These are phyloP conservation scores for Yponomeuta cagnagella DNA, from an alignment of 2,888 invertebrate genomes.

Conservation along the genomic window DNA sequence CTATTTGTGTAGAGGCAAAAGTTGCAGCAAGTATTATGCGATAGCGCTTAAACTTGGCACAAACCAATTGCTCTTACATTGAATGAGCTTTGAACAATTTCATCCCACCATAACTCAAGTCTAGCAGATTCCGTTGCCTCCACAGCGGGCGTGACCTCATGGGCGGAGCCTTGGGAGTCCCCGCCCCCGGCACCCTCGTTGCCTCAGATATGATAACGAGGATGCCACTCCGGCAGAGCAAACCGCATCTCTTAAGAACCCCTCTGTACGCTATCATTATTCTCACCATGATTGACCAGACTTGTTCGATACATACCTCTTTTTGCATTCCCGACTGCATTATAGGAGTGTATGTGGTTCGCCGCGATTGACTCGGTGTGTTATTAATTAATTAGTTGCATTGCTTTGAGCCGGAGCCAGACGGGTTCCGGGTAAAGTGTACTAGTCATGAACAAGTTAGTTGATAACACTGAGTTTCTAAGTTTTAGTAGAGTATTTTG, in stretches of 20 bases:
- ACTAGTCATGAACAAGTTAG: background rate
- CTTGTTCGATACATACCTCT: constrained; percentile 40
- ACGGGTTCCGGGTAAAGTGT: background rate
- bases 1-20: too few species aligned
- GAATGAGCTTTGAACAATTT: background rate
- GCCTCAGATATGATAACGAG: constrained; percentile 59
- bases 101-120: background rate
- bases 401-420: background rate
- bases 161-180: constrained; percentile 28
- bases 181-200: constrained; percentile 29
- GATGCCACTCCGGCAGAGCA: constrained; percentile 53
- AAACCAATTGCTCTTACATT: background rate
- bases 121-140: background rate
- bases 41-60: background rate
- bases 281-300: constrained; percentile 52
- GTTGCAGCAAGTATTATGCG: background rate
- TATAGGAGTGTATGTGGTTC: background rate
- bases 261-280: constrained; percentile 55
- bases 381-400: constrained; percentile 8
- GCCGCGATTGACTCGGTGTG: background rate
- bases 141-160: constrained; percentile 26
- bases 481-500: background rate
- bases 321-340: constrained; percentile 27
- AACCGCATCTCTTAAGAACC: constrained; percentile 53
- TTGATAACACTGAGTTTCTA: background rate